These are phyloP conservation scores for Periophthalmus modestus DNA, from an alignment of 2,113 vertebrate genomes.

Conservation along the genomic window DNA sequence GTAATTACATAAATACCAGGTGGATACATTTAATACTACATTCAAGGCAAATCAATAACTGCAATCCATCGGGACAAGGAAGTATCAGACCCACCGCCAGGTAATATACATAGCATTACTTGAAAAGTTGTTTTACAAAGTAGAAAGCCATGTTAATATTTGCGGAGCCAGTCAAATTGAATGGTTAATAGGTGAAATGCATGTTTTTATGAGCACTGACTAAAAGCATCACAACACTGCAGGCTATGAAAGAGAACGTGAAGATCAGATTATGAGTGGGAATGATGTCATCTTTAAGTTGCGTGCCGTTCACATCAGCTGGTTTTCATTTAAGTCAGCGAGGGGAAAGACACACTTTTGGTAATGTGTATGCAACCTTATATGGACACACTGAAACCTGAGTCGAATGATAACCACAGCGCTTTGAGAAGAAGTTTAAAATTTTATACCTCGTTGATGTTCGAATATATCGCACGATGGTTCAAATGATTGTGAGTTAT, in stretches of 20 bases:
- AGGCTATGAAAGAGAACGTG: constrained; percentile 29
- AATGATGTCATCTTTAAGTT: constrained; percentile 68
- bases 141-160: not conserved
- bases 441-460: not conserved
- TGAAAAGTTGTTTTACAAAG: not conserved
- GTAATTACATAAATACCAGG: too few relatives aligned
- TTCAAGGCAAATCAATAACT: too few relatives aligned
- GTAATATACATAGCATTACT: too few relatives aligned
- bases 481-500: not conserved
- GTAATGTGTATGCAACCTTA: constrained; percentile 57
- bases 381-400: constrained; percentile 50
- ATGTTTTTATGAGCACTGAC: constrained; percentile 31
- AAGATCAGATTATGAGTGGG: constrained; percentile 32
- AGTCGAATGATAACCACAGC: constrained; percentile 41
- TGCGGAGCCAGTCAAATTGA: constrained; percentile 11
- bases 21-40: too few relatives aligned
- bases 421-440: constrained; percentile 26
- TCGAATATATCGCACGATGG: not conserved
- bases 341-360: constrained; percentile 25
- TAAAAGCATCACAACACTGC: constrained; percentile 43
- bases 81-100: too few relatives aligned
- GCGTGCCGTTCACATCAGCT: constrained; percentile 61
- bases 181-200: constrained; percentile 12
- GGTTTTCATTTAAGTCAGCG: constrained; percentile 62
- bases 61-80: too few relatives aligned